Percentiles rank a stretch among this genome's conserved stretches.
phyloP scores from a whole-genome alignment of 30 jellyfish, hydroid and myxozoan species.

The Clytia hemisphaerica region DNA sequence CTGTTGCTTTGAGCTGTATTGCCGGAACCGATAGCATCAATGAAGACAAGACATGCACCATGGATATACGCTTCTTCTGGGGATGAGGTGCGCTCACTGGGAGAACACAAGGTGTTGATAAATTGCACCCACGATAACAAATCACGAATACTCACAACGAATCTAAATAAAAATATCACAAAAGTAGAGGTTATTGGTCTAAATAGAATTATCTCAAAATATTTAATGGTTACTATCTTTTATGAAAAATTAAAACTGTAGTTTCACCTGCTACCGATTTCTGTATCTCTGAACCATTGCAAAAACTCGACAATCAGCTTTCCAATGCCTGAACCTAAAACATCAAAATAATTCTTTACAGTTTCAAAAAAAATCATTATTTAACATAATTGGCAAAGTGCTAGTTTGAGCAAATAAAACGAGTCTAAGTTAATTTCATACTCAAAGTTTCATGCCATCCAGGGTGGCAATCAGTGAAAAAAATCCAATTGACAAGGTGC shows the following conservation, averaged over 20 bases:
- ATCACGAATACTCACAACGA: constrained; percentile 67
- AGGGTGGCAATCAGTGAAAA: too few relatives aligned
- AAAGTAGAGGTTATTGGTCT: neutral
- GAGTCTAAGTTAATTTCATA: too few relatives aligned
- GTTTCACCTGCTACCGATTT: constrained; percentile 54
- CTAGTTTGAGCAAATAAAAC: too few relatives aligned
- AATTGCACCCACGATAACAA: constrained; percentile 72
- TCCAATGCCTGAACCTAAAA: constrained; percentile 51
- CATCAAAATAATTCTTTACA: neutral
- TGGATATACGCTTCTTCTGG: constrained; percentile 64
- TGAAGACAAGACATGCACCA: constrained; percentile 76
- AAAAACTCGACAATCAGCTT: constrained; percentile 56
- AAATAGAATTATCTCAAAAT: neutral
- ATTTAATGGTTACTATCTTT: neutral
- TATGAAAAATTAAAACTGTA: neutral
- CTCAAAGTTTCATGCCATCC: too few relatives aligned
- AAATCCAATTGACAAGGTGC: too few relatives aligned
- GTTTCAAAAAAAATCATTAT: too few relatives aligned
- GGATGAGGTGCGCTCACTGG: neutral
- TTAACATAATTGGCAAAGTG: too few relatives aligned
- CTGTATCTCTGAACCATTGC: constrained; percentile 60
- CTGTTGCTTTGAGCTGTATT: constrained; percentile 2
- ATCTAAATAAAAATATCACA: constrained; percentile 28
- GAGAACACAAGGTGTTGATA: constrained; percentile 36
- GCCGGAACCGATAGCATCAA: constrained; percentile 89